phyloP scores from a whole-genome alignment of 1,140 invertebrate genomes.

The Spodoptera frugiperda region DNA sequence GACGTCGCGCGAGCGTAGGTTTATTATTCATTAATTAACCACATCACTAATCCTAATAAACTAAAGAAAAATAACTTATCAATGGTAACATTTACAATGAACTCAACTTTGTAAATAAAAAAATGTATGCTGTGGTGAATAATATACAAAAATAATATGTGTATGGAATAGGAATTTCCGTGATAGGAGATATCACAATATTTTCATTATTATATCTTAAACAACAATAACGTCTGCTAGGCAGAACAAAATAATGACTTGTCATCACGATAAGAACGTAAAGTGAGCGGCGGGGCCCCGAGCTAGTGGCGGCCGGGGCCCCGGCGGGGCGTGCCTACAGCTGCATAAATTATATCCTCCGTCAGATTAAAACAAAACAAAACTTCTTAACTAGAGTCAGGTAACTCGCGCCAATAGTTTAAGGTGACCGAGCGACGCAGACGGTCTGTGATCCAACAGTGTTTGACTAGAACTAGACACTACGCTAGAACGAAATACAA shows the following conservation, averaged over 20 bases:
- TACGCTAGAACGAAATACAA: conserved; percentile 49
- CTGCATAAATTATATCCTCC: conserved; percentile 59
- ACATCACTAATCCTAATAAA: conserved; percentile 61
- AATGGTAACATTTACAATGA: conserved; percentile 86
- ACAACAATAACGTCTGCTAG: conserved; percentile 66
- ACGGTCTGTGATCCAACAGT: conserved; percentile 47
- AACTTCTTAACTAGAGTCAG: conserved; percentile 63
- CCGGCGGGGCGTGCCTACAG: conserved; percentile 55
- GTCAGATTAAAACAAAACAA: conserved; percentile 60
- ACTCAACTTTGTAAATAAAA: conserved; percentile 74
- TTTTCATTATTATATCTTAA: conserved; percentile 64
- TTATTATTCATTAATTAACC: conserved; percentile 41
- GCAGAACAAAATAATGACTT: conserved; percentile 61
- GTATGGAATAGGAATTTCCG: conserved; percentile 81
- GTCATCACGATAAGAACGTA: conserved; percentile 62
- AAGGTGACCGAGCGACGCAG: neutral
- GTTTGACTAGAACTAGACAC: conserved; percentile 57
- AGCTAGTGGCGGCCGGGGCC: conserved; percentile 42
- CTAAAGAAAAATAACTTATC: conserved; percentile 79
- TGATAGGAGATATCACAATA: conserved; percentile 81
- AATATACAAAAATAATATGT: conserved; percentile 80
- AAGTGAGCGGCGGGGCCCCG: conserved; percentile 54
- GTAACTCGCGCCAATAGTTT: conserved; percentile 61
- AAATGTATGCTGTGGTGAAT: conserved; percentile 64
- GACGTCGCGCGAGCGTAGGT: conserved; percentile 11